phyloP scores from a whole-genome alignment of 1,140 invertebrate species.

The Littorina saxatilis region DNA sequence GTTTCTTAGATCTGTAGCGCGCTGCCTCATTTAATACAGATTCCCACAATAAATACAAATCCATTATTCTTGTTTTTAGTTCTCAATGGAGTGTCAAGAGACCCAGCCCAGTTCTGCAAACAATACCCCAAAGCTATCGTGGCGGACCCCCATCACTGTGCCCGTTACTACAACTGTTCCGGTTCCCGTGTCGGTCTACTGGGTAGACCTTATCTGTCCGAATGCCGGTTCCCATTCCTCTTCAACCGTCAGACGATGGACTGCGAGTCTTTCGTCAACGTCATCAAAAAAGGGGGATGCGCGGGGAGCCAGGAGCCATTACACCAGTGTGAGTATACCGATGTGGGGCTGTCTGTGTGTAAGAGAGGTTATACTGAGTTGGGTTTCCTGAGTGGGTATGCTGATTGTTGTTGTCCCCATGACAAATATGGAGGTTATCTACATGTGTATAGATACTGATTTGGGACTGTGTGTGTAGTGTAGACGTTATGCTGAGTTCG shows the following conservation, averaged over 20 bases:
- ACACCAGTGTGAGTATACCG: conserved; percentile 37
- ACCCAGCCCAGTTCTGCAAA: conserved; percentile 49
- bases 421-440: no score
- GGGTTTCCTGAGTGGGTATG: no score
- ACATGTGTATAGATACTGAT: no score
- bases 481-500: no score
- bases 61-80: no score
- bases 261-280: conserved; percentile 60
- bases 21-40: no score
- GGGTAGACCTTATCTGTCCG: conserved; percentile 55
- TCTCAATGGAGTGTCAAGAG: conserved; percentile 39
- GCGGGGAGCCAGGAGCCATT: conserved; percentile 25
- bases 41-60: no score
- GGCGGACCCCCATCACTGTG: conserved; percentile 60
- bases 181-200: conserved; percentile 28
- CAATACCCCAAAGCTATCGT: conserved; percentile 54
- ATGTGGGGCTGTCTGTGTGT: background rate
- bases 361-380: no score
- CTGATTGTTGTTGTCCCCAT: no score
- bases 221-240: conserved; percentile 63
- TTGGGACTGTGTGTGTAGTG: no score
- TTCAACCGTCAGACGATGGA: conserved; percentile 47
- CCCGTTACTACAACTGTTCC: conserved; percentile 63
- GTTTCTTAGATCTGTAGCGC: no score
- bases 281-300: conserved; percentile 36